Evolutionary conservation across 2,888 invertebrate genomes (phyloP).

Genomic region (Emmelina monodactyla): DNA sequence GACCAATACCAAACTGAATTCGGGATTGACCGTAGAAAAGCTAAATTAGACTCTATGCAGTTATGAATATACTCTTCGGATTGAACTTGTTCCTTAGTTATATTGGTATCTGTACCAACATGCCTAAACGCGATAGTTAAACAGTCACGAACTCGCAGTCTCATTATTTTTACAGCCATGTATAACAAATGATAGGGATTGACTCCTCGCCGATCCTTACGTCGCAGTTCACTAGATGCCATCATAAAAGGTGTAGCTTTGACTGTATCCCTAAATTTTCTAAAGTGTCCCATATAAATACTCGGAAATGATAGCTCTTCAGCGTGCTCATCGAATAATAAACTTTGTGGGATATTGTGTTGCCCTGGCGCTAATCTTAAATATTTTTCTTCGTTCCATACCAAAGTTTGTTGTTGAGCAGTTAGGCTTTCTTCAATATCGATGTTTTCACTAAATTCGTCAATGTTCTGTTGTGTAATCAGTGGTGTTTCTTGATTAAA

Average conservation of each 20-base stretch:
- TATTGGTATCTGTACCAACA: constrained; percentile 20
- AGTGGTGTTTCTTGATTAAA: too few relatives aligned
- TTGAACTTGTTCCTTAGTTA: constrained; percentile 24
- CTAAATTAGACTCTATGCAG: constrained; percentile 26
- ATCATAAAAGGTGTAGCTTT: constrained; percentile 19
- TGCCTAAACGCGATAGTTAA: constrained; percentile 18
- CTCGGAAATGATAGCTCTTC: constrained; percentile 32
- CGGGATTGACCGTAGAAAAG: constrained; percentile 28
- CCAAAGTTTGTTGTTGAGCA: constrained; percentile 17
- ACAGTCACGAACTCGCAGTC: constrained; percentile 15
- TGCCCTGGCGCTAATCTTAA: constrained; percentile 15
- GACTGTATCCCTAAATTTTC: constrained; percentile 20
- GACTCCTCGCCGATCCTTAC: constrained; percentile 24
- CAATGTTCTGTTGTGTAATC: too few relatives aligned
- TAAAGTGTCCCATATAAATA: constrained; percentile 24
- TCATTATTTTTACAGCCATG: constrained; percentile 21
- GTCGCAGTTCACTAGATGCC: constrained; percentile 21
- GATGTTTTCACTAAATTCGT: too few relatives aligned
- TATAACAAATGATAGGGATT: constrained; percentile 22
- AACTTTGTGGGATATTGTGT: constrained; percentile 16
- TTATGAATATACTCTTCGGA: constrained; percentile 23
- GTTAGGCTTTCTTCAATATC: constrained; percentile 18
- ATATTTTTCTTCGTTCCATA: constrained; percentile 17
- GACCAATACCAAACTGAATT: constrained; percentile 33
- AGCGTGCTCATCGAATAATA: constrained; percentile 26